Evolutionary conservation across 1,140 invertebrate genomes (phyloP), one percentile per base, ranked within the genome.

Genomic region (Trachymyrmex cornetzi): DNA sequence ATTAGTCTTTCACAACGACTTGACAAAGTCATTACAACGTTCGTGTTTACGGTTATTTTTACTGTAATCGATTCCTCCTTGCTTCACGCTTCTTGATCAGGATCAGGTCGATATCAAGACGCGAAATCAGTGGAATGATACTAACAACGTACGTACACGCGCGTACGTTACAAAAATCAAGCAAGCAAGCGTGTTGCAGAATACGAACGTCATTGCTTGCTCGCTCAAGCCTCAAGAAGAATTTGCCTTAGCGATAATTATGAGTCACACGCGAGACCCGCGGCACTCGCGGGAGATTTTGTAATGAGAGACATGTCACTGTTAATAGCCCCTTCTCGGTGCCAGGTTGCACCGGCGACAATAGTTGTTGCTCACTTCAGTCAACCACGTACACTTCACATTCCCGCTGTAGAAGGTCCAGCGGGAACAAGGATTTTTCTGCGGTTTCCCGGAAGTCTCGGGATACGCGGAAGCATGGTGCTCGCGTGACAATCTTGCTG

Each of bases 161-260:
- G 22, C 14, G 59, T 22, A 48, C 48, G 19, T 84, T 75, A 75
- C n/a, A 57, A 84, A 84, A 84, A 67, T 55, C 50, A 44, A 34
- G 34, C 66, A 81, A 22, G 3, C 38, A 66, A 7, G 7, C 24
- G 27, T 59, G 34, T 75, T 61, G 66, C 34, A 66, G 64, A 71
- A 19, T 14, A 57, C 38, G 63, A 38, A 80, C 77, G 79, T 84
- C 80, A 75, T 74, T 82, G 80, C 53, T 19, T 74, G 80, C 34
- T 74, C 24, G 80, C 11, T 84, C 69, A 63, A 50, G 69, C 55
- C n/a, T 75, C 63, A 61, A 75, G 27, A 75, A 84, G 57, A 75
- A 84, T 72, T 74, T 61, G 16, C 55, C 69, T 64, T 24, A 48
- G 38, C 24, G 80, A 84, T 75, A 84, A 84, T 84, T 84, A 84